Evolutionary conservation across 2,113 vertebrate genomes (phyloP).

Genomic region (Corynorhinus townsendii): DNA sequence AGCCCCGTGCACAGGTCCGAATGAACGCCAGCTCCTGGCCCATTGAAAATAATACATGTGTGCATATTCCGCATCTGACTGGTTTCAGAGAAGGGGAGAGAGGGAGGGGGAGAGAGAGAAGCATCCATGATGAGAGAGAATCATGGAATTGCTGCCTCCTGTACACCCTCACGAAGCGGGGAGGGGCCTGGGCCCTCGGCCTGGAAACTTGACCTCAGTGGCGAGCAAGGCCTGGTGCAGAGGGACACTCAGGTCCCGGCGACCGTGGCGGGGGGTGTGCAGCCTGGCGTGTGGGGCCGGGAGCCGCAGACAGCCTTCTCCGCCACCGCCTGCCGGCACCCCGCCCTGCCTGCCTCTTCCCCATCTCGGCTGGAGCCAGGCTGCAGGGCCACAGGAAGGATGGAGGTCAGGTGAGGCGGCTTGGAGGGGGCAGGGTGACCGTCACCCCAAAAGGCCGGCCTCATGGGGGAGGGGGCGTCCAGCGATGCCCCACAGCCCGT

Average conservation of each 20-base stretch:
- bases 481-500: fast-evolving
- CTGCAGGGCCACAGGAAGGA: neutral
- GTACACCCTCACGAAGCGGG: too few relatives aligned
- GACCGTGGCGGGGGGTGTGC: fast-evolving
- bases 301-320: neutral
- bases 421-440: fast-evolving
- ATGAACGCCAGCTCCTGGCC: fast-evolving
- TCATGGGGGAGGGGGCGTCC: fast-evolving
- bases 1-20: neutral
- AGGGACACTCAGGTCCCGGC: neutral
- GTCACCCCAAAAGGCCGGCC: neutral
- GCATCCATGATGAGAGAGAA: too few relatives aligned
- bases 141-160: too few relatives aligned
- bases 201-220: neutral
- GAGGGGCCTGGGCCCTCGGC: too few relatives aligned
- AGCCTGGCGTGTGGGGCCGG: neutral
- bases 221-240: neutral
- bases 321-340: too few relatives aligned
- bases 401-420: too few relatives aligned
- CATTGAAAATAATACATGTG: too few relatives aligned
- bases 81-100: too few relatives aligned
- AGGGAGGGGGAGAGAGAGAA: too few relatives aligned
- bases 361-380: neutral
- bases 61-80: too few relatives aligned
- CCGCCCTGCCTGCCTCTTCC: too few relatives aligned